Conservation (phyloP, 1,140 invertebrate species). For the Hyphantria cunea region DNA sequence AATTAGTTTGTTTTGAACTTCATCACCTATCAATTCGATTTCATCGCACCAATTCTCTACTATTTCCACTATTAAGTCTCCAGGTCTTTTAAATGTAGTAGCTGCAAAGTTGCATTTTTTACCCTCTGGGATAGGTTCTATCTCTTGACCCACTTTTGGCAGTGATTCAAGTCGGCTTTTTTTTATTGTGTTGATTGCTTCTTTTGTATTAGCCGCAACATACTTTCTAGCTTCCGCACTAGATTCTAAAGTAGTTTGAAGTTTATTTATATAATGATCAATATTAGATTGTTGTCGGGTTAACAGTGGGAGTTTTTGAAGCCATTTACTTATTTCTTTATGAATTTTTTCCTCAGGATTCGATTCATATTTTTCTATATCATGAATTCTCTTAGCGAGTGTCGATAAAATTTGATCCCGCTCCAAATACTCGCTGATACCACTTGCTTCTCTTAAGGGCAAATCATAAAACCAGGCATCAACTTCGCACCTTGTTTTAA, state of each 20-base stretch:
- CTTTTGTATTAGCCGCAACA: background rate
- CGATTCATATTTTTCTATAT: constrained; percentile 43
- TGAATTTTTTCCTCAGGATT: constrained; percentile 37
- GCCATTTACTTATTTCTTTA: constrained; percentile 51
- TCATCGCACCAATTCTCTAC: constrained; percentile 48
- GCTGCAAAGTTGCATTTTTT: background rate
- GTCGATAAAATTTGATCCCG: constrained; percentile 49
- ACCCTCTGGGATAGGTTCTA: constrained; percentile 30
- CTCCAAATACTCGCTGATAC: constrained; percentile 38
- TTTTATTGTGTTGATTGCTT: too few relatives aligned
- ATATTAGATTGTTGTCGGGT: constrained; percentile 31
- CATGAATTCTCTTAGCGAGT: constrained; percentile 44
- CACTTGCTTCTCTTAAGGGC: constrained; percentile 36
- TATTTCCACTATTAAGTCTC: constrained; percentile 42
- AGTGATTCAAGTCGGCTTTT: too few relatives aligned
- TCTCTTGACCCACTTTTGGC: background rate
- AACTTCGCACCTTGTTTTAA: constrained; percentile 54
- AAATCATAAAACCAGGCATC: constrained; percentile 51
- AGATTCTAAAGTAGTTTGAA: constrained; percentile 38
- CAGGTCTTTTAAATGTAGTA: constrained; percentile 33
- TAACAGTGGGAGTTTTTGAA: constrained; percentile 43
- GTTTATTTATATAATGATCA: constrained; percentile 35
- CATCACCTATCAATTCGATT: constrained; percentile 34
- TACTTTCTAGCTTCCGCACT: constrained; percentile 38
- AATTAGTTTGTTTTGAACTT: constrained; percentile 35